Conservation (phyloP, 2,888 invertebrate genomes). For the Chironomus tentans region DNA sequence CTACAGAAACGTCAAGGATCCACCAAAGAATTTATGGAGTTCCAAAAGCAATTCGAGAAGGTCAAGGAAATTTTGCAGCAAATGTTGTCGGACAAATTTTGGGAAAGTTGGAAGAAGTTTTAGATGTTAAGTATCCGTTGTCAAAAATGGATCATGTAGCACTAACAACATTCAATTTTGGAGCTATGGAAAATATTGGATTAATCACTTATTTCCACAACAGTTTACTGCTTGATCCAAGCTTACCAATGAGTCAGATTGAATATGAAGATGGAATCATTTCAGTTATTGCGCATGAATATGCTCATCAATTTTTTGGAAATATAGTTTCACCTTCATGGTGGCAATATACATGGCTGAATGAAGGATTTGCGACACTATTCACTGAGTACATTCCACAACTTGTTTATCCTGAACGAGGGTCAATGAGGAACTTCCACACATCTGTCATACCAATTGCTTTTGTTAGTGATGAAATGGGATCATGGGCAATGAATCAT, state of each 20-base stretch:
- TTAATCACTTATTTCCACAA: neutral
- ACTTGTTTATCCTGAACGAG: neutral
- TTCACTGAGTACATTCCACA: neutral
- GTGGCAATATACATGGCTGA: neutral
- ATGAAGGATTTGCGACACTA: neutral
- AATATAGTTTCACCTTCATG: neutral
- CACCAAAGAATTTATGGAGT: neutral
- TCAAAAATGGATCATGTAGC: conserved; percentile 6
- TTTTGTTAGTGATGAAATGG: neutral
- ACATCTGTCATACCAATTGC: neutral
- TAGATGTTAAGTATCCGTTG: neutral
- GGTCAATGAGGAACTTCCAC: neutral
- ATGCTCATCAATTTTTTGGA: neutral
- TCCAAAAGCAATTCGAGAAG: neutral
- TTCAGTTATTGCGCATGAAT: neutral
- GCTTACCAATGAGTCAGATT: neutral
- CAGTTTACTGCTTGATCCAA: neutral
- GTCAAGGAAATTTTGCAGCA: neutral
- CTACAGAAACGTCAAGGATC: neutral
- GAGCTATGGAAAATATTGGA: conserved; percentile 14
- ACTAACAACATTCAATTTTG: neutral
- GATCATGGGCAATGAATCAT: neutral
- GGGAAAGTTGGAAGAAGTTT: neutral
- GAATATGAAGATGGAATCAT: neutral
- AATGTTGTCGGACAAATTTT: neutral